These are phyloP conservation scores for Opisthograptis luteolata DNA, from an alignment of 2,888 invertebrate genomes.

Conservation along the genomic window DNA sequence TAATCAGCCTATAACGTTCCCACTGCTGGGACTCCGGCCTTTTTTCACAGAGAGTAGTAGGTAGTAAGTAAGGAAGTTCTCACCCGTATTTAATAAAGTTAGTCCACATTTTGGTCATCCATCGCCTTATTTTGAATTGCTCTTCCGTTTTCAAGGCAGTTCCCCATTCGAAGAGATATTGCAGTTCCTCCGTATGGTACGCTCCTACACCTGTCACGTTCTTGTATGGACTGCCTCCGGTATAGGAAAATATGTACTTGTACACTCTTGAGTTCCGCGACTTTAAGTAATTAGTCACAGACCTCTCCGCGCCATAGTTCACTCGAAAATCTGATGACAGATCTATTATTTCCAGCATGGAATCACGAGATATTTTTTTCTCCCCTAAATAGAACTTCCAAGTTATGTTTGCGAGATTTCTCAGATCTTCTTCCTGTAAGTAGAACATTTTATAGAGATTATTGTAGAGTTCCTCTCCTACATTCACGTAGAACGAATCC, in stretches of 20 bases:
- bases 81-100: constrained; percentile 63
- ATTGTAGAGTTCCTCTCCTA: constrained; percentile 29
- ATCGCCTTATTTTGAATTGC: constrained; percentile 47
- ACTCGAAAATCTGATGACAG: constrained; percentile 48
- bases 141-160: constrained; percentile 38
- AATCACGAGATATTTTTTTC: constrained; percentile 42
- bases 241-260: constrained; percentile 54
- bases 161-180: constrained; percentile 45
- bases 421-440: constrained; percentile 32
- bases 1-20: too few relatives aligned
- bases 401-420: constrained; percentile 36
- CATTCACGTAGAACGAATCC: constrained; percentile 36
- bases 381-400: constrained; percentile 46
- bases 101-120: constrained; percentile 54
- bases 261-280: constrained; percentile 42
- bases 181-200: constrained; percentile 50
- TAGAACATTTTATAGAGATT: constrained; percentile 36
- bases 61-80: constrained; percentile 27
- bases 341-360: constrained; percentile 46
- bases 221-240: constrained; percentile 44
- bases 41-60: too few relatives aligned
- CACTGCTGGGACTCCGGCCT: too few relatives aligned
- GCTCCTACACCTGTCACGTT: constrained; percentile 50
- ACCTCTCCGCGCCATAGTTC: constrained; percentile 49
- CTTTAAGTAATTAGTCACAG: constrained; percentile 47